Evolutionary conservation across 2,888 invertebrate species (phyloP).

Genomic region (Sesamia inferens): DNA sequence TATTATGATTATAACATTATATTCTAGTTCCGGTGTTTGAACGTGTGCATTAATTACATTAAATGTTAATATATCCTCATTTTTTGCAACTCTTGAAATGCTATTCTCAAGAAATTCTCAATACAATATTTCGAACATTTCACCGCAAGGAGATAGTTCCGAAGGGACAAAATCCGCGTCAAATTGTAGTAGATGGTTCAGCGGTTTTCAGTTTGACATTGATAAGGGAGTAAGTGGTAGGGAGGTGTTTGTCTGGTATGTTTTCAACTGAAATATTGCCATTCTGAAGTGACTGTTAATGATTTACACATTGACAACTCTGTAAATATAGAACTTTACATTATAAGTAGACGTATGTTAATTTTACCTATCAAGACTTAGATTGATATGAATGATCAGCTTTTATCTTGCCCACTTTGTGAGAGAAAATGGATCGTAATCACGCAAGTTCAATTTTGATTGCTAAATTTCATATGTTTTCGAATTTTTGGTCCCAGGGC

Average conservation of each 20-base stretch:
- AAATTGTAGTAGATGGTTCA: slow-evolving; percentile 28
- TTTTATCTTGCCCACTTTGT: no score
- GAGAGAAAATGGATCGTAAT: no score
- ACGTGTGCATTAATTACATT: no score
- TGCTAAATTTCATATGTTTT: no score
- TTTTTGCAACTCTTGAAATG: background rate
- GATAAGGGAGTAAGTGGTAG: slow-evolving; percentile 18
- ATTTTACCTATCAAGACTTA: background rate
- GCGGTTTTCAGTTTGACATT: slow-evolving; percentile 34
- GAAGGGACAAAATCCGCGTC: slow-evolving; percentile 29
- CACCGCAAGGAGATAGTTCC: background rate
- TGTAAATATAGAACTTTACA: background rate
- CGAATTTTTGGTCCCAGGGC: no score
- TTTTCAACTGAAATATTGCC: slow-evolving; percentile 27
- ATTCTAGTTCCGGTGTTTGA: no score
- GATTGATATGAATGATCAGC: no score
- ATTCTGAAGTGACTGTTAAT: background rate
- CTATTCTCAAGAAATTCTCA: no score
- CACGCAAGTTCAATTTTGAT: no score
- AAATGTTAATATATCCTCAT: no score
- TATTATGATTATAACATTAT: no score
- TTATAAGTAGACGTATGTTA: no score
- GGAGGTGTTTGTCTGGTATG: slow-evolving; percentile 21
- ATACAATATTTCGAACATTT: background rate
- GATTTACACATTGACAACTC: background rate